Percentiles rank a stretch among this genome's conserved stretches.
These are phyloP conservation scores for Thalassoma bifasciatum DNA, from an alignment of 2,113 vertebrate genomes.

Conservation along the genomic window DNA sequence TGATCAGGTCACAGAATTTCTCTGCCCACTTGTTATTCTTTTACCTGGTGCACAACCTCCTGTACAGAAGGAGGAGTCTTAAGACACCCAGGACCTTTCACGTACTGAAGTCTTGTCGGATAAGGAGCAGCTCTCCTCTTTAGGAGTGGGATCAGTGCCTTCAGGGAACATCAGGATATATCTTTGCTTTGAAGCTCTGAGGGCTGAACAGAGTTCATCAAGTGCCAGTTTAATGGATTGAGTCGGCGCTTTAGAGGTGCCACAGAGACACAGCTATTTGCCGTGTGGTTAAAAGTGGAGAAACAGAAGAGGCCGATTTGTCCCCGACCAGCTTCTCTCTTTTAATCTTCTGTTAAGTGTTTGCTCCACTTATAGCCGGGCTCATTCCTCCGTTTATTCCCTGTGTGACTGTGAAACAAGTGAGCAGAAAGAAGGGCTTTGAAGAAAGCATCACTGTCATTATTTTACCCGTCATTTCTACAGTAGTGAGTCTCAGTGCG, in stretches of 20 bases:
- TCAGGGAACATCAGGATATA: conserved; percentile 58
- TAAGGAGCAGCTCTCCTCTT: conserved; percentile 51
- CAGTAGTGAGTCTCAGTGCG: too few species aligned
- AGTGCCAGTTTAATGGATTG: conserved; percentile 72
- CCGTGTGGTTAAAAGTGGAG: conserved; percentile 45
- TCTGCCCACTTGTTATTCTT: too few species aligned
- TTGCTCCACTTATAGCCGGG: conserved; percentile 8
- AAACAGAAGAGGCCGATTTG: conserved; percentile 19
- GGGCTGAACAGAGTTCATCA: conserved; percentile 59
- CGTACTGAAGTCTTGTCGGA: conserved; percentile 38
- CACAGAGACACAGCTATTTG: conserved; percentile 58
- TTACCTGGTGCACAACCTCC: neutral
- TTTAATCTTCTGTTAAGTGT: conserved; percentile 10
- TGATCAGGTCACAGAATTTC: too few species aligned
- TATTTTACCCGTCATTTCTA: neutral
- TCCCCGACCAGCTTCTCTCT: conserved; percentile 19
- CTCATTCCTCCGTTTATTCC: conserved; percentile 45
- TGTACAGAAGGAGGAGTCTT: conserved; percentile 2
- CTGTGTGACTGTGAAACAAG: conserved; percentile 25
- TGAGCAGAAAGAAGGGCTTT: conserved; percentile 5
- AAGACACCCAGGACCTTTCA: conserved; percentile 20
- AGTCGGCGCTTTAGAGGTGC: conserved; percentile 54
- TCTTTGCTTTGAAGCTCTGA: conserved; percentile 70
- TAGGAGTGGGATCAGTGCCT: conserved; percentile 51
- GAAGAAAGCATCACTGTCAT: conserved; percentile 10